Conservation (phyloP, 2,797 vertebrate genomes). For the Ptychobarbus kaznakovi region DNA sequence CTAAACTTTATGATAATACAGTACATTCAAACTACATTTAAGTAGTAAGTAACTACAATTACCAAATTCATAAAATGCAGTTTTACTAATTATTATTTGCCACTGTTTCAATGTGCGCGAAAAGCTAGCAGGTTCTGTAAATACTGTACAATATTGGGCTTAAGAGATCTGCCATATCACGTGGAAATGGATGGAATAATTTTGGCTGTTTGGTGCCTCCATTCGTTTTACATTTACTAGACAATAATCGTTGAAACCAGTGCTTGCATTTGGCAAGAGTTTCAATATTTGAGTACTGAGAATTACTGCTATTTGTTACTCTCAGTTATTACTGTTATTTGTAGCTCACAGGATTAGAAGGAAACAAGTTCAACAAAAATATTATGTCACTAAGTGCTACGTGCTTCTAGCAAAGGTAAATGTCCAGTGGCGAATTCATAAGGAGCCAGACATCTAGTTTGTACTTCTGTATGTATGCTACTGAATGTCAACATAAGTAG, state of each 20-base stretch:
- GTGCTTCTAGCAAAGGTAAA: constrained; percentile 3
- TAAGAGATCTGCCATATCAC: neutral
- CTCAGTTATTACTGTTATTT: neutral
- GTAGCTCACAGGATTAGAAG: neutral
- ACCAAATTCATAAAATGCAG: neutral
- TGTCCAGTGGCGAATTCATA: neutral
- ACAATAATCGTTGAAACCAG: neutral
- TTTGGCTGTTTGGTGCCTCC: neutral
- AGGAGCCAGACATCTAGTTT: neutral
- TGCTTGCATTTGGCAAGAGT: neutral
- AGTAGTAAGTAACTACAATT: neutral
- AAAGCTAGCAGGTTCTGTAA: neutral
- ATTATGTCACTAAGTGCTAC: neutral
- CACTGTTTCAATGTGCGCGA: neutral
- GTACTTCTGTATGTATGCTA: neutral
- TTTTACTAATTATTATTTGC: constrained; percentile 9
- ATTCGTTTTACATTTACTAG: neutral
- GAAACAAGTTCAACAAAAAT: neutral
- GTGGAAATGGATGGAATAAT: neutral
- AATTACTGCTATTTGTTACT: neutral
- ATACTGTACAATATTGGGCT: neutral
- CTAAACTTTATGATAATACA: neutral
- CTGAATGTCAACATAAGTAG: neutral
- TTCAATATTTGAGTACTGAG: neutral
- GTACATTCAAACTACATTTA: neutral